These are phyloP conservation scores for Pyrocephalus nanus DNA, from an alignment of 2,797 vertebrate genomes.

Conservation along the genomic window DNA sequence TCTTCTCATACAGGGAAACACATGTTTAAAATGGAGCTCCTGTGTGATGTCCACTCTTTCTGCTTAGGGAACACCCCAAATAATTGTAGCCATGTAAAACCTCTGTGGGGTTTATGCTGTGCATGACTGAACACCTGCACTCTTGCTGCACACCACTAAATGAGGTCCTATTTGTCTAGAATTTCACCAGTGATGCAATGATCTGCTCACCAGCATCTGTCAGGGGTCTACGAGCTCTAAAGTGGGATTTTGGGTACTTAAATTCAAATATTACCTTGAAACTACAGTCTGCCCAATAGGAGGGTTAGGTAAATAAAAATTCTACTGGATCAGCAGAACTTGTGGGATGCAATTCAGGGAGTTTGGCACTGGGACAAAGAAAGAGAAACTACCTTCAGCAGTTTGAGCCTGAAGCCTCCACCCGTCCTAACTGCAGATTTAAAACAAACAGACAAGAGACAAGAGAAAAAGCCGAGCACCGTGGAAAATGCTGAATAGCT, in stretches of 20 bases:
- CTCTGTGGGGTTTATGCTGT: neutral
- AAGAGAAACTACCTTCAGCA: slow-evolving; percentile 22
- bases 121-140: neutral
- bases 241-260: neutral
- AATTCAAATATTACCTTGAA: neutral
- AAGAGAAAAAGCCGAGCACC: neutral
- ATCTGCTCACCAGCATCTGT: neutral
- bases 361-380: neutral
- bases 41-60: neutral
- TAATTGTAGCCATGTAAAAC: neutral
- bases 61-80: neutral
- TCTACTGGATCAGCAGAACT: neutral
- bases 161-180: neutral
- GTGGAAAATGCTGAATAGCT: neutral
- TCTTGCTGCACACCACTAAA: neutral
- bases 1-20: neutral
- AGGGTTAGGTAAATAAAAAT: neutral
- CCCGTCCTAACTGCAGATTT: neutral
- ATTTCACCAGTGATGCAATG: neutral
- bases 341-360: neutral
- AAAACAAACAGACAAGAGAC: neutral
- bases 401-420: neutral
- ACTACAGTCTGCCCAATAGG: neutral
- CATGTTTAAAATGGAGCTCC: neutral
- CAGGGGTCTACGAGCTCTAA: neutral